Conservation (phyloP, 2,888 invertebrate species). For the Netelia inedita region DNA sequence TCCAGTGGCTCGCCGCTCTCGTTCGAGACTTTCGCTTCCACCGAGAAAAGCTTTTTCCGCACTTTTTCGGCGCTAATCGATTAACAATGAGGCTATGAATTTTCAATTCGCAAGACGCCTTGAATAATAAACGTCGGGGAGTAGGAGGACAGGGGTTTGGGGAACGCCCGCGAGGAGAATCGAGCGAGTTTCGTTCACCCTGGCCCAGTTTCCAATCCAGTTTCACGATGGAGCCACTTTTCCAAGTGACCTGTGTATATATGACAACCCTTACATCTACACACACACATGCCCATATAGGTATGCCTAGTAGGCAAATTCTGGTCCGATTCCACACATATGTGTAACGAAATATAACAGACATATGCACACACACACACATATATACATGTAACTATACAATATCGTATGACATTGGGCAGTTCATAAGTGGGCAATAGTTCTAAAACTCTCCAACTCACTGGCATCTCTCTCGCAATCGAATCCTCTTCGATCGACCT, state of each 20-base stretch:
- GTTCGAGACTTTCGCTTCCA: neutral
- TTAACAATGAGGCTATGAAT: conserved; percentile 57
- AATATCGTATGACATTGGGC: conserved; percentile 58
- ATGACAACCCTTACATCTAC: neutral
- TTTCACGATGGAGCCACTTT: conserved; percentile 34
- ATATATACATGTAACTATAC: conserved; percentile 25
- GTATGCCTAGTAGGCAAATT: neutral
- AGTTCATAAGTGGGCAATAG: conserved; percentile 56
- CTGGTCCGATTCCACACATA: no score
- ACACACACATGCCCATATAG: conserved; percentile 4
- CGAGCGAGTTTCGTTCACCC: conserved; percentile 21
- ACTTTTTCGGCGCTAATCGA: conserved; percentile 31
- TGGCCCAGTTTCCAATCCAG: conserved; percentile 42
- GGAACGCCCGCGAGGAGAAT: neutral
- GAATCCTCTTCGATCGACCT: conserved; percentile 31
- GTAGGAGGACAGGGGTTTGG: neutral
- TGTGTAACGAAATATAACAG: no score
- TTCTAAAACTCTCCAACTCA: conserved; percentile 28
- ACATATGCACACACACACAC: neutral
- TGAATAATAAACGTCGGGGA: conserved; percentile 48
- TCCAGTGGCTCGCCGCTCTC: no score
- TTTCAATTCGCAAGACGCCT: conserved; percentile 44
- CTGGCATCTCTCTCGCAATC: conserved; percentile 17
- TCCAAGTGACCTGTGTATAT: conserved; percentile 38
- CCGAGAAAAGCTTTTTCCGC: neutral